Evolutionary conservation across 2,113 vertebrate genomes (phyloP).

Genomic region (Fukomys damarensis): DNA sequence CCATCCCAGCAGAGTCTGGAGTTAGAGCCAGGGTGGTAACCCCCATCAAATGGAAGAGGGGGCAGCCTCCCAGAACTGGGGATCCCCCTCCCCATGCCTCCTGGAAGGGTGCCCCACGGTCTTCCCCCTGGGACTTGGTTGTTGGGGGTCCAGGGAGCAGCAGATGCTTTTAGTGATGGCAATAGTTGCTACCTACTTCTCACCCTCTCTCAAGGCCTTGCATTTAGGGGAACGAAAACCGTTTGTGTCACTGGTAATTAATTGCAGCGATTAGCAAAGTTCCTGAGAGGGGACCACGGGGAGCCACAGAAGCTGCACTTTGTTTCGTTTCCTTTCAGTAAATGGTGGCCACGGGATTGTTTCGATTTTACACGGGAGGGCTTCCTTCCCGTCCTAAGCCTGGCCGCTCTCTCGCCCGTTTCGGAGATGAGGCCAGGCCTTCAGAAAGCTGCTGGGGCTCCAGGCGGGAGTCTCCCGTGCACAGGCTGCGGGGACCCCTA

Average conservation of each 20-base stretch:
- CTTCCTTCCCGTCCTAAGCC: too few species aligned
- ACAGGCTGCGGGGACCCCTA: accelerated
- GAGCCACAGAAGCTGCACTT: accelerated
- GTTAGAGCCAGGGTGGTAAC: background rate
- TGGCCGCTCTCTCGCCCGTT: background rate
- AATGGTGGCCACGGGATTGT: accelerated
- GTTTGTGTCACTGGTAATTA: background rate
- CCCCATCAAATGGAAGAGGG: background rate
- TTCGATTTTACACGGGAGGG: background rate
- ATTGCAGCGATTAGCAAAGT: background rate
- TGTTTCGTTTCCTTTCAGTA: accelerated
- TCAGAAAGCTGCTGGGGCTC: background rate
- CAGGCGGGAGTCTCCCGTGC: accelerated
- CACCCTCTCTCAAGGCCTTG: background rate
- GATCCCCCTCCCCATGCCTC: too few species aligned
- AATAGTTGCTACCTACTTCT: background rate
- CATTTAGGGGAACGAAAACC: background rate
- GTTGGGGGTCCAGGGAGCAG: too few species aligned
- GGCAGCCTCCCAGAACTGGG: too few species aligned
- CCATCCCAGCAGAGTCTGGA: accelerated
- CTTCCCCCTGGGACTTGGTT: background rate
- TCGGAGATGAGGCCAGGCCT: background rate
- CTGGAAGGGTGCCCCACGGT: background rate
- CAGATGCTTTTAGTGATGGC: too few species aligned
- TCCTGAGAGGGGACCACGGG: background rate